A percentile compares a stretch with the other conserved stretches of the same genome.
Conservation (phyloP, 2,888 invertebrate genomes). For the Lobophora halterata region DNA sequence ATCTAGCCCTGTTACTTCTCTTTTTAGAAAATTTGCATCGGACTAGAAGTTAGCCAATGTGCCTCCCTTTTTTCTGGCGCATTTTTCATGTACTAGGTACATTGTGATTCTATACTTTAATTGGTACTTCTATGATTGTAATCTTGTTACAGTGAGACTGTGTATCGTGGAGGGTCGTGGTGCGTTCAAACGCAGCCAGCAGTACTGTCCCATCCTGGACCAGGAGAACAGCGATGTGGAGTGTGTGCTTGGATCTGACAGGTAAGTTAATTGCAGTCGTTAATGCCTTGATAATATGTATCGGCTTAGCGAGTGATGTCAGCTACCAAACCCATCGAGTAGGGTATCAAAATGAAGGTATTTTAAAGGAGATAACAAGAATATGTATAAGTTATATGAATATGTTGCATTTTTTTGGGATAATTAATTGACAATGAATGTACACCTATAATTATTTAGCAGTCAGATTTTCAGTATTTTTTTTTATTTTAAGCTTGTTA, state of each 20-base stretch:
- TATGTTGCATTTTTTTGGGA: neutral
- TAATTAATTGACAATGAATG: too few species aligned
- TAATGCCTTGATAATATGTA: neutral
- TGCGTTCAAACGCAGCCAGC: slow-evolving; percentile 79
- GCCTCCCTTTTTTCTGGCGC: too few species aligned
- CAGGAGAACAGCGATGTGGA: slow-evolving; percentile 82
- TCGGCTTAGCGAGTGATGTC: too few species aligned
- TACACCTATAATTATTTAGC: slow-evolving; percentile 15
- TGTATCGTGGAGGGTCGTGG: slow-evolving; percentile 87
- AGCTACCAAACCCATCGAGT: too few species aligned
- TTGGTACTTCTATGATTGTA: neutral
- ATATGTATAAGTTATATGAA: neutral
- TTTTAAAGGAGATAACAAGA: neutral
- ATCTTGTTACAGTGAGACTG: slow-evolving; percentile 81
- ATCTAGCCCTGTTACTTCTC: too few species aligned
- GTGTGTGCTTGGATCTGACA: slow-evolving; percentile 86
- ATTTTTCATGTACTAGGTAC: too few species aligned
- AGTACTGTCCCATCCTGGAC: slow-evolving; percentile 84
- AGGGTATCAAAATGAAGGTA: too few species aligned
- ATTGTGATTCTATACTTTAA: too few species aligned
- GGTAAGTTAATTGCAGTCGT: slow-evolving; percentile 54
- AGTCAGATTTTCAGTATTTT: too few species aligned
- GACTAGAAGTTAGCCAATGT: too few species aligned
- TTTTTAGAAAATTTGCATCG: too few species aligned
- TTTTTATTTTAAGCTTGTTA: too few species aligned